Evolutionary conservation across 2,888 invertebrate genomes (phyloP), one percentile per base, ranked within the genome.

Genomic region (Lasioglossum pauxillum): DNA sequence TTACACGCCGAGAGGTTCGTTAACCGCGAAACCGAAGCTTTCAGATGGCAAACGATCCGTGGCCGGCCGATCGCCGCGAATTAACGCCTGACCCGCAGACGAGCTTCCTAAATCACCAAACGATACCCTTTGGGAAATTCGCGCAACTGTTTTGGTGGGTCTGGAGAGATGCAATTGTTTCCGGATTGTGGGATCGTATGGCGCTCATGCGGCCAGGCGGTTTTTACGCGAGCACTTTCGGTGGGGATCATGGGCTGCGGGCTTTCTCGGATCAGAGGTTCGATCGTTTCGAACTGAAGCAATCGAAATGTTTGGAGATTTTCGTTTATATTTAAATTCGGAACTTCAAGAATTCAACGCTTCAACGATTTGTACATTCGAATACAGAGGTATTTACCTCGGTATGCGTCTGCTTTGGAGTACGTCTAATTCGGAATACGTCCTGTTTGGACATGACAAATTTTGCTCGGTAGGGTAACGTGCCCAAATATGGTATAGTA

Each of bases 21-120:
- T 77, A 86, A 89, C 83, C 88, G 75, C 90, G 73, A 60, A 80
- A 81, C 78, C 88, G 64, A 84, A 35, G 84, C 86, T 84, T 84
- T 83, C 38, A 80, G 84, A 84, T 60, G 60, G 78, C 46, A 74
- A 84, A 82, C 83, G 83, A 82, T 82, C 76, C 83, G 83, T 76
- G 72, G 64, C 64, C 49, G 19, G 64, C 49, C 53, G 82, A 83
- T 84, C 67, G 74, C 35, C 23, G 57, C 84, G 84, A 83, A 84
- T 84, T 84, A 83, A 78, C 78, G 83, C 75, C 23, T 38, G 49
- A 41, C 46, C 71, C 71, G 8, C 35, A 41, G 73, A 75, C 80
- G 60, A 82, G 75, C 83, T 78, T 74, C 46, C 73, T 46, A 83
- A 71, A 82, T 78, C 44, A 44, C 67, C 64, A 31, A n/a, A 14